A percentile compares a stretch with the other conserved stretches of the same genome.
Evolutionary conservation across 2,113 vertebrate genomes (phyloP).

Genomic region (Thamnophis sirtalis): DNA sequence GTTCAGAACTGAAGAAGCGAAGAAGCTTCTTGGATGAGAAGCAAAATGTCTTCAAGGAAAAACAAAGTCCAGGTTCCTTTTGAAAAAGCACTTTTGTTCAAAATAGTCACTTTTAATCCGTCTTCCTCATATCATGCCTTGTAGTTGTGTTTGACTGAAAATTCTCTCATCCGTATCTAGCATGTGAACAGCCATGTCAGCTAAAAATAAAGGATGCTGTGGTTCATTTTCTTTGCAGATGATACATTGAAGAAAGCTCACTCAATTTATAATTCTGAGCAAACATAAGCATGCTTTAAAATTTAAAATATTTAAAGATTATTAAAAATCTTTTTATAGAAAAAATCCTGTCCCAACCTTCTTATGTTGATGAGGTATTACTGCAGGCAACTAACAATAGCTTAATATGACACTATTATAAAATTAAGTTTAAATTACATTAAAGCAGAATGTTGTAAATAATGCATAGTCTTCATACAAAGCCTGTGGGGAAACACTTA

Average conservation of each 20-base stretch:
- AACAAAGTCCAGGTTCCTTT: neutral
- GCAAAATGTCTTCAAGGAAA: neutral
- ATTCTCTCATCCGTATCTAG: neutral
- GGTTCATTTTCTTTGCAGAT: neutral
- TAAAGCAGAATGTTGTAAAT: neutral
- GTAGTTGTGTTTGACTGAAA: neutral
- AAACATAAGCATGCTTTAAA: neutral
- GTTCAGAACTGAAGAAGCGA: neutral
- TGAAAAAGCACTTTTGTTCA: neutral
- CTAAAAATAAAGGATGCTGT: neutral
- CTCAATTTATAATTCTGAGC: neutral
- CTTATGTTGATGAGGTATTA: neutral
- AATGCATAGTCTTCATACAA: neutral
- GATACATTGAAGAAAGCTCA: neutral
- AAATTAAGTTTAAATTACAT: neutral
- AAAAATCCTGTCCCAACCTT: neutral
- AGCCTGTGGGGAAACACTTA: neutral
- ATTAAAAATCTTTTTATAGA: neutral
- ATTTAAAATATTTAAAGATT: neutral
- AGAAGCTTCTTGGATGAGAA: neutral
- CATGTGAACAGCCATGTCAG: neutral
- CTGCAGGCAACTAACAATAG: neutral
- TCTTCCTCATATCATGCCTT: neutral
- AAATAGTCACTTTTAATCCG: neutral
- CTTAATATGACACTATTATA: neutral